Evolutionary conservation across 2,888 invertebrate genomes (phyloP).

Genomic region (Eupithecia abbreviata): DNA sequence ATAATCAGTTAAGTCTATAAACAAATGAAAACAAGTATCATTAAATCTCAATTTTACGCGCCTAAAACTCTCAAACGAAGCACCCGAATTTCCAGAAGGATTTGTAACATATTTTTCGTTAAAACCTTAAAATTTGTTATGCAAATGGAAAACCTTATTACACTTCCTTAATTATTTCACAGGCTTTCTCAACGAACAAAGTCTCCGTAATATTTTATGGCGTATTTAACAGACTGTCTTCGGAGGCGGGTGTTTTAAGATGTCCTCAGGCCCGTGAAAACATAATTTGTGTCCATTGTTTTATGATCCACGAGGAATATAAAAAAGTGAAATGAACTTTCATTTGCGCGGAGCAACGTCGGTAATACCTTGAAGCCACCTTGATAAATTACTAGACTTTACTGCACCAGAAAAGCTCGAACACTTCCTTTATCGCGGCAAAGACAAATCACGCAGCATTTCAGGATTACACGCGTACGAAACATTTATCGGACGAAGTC

Average conservation of each 20-base stretch:
- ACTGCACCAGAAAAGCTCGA: constrained; percentile 53
- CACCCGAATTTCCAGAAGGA: constrained; percentile 67
- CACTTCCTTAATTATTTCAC: constrained; percentile 77
- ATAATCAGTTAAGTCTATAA: constrained; percentile 32
- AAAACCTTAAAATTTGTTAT: constrained; percentile 71
- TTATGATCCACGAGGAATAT: constrained; percentile 47
- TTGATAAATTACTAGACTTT: constrained; percentile 52
- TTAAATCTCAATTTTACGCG: constrained; percentile 38
- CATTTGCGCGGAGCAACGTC: constrained; percentile 36
- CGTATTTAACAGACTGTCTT: constrained; percentile 70
- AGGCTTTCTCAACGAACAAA: constrained; percentile 66
- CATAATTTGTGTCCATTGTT: constrained; percentile 56
- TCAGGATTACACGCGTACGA: constrained; percentile 72
- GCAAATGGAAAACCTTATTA: constrained; percentile 77
- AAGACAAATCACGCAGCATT: constrained; percentile 74
- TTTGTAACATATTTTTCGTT: constrained; percentile 66
- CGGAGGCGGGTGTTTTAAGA: constrained; percentile 63
- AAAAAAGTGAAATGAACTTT: constrained; percentile 50
- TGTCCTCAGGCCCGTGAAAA: constrained; percentile 53
- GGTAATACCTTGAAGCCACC: constrained; percentile 41
- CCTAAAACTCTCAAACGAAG: constrained; percentile 47
- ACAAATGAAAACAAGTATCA: constrained; percentile 19
- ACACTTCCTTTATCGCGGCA: constrained; percentile 62
- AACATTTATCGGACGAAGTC: constrained; percentile 72
- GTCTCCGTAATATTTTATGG: constrained; percentile 73